Percentiles rank a stretch among this genome's conserved stretches.
These are phyloP conservation scores for Colius striatus DNA, from an alignment of 2,113 vertebrate species.

Conservation along the genomic window DNA sequence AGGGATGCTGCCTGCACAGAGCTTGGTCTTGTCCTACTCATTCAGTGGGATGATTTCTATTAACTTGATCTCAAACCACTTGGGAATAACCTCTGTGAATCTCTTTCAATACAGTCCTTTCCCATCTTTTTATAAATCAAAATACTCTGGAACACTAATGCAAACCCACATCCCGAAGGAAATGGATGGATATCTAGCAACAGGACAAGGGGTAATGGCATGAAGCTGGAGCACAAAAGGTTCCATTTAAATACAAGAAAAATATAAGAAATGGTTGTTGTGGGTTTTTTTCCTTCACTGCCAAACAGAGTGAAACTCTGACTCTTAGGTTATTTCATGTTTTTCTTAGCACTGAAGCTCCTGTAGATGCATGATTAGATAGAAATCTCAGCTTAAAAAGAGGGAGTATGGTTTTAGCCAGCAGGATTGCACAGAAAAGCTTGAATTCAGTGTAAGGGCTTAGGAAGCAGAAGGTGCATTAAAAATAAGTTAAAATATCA, in stretches of 20 bases:
- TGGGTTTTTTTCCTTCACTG: neutral
- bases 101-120: neutral
- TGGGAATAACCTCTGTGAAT: neutral
- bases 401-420: accelerated
- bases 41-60: neutral
- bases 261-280: too few species aligned
- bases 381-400: neutral
- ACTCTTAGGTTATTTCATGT: neutral
- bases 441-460: neutral
- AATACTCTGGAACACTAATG: neutral
- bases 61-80: neutral
- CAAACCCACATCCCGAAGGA: neutral
- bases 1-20: neutral
- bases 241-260: too few species aligned
- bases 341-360: slow-evolving; percentile 2
- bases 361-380: neutral
- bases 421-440: neutral
- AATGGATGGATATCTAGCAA: neutral
- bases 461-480: slow-evolving; percentile 11
- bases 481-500: slow-evolving; percentile 23
- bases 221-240: too few species aligned
- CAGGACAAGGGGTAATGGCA: too few species aligned
- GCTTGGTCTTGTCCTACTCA: neutral
- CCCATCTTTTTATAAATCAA: neutral
- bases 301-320: neutral